Evolutionary conservation across 2,797 vertebrate genomes (phyloP).

Genomic region (Heliangelus exortis): DNA sequence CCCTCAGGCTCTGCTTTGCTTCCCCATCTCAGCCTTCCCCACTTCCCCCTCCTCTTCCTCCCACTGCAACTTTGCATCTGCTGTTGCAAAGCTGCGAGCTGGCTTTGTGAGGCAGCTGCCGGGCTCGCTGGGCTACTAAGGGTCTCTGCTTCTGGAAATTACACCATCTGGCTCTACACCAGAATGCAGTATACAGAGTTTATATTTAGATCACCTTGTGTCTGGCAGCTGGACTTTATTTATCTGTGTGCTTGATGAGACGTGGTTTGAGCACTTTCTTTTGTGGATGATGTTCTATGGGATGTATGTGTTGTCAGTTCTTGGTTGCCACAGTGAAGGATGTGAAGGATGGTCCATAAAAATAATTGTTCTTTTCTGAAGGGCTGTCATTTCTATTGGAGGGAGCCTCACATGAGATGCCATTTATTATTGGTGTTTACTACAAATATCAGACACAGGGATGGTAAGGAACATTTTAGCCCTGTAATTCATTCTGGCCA

Average conservation of each 20-base stretch:
- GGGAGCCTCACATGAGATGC: background rate
- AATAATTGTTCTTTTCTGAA: background rate
- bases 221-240: conserved; percentile 31
- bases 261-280: background rate
- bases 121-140: background rate
- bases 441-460: background rate
- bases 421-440: background rate
- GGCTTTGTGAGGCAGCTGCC: background rate
- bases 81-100: background rate
- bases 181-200: background rate
- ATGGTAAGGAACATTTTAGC: background rate
- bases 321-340: background rate
- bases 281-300: background rate
- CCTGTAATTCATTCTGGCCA: background rate
- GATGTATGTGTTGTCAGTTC: background rate
- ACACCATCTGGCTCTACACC: conserved; percentile 18
- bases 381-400: background rate
- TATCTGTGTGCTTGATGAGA: background rate
- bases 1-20: fast-evolving
- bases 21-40: background rate
- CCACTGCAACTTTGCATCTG: background rate
- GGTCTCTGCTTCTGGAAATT: conserved; percentile 31
- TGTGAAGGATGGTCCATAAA: background rate
- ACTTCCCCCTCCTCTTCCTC: background rate
- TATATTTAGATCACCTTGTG: conserved; percentile 49